A percentile compares a stretch with the other conserved stretches of the same genome.
phyloP scores from a whole-genome alignment of 2,113 vertebrate species.

The Spheniscus mendiculus region DNA sequence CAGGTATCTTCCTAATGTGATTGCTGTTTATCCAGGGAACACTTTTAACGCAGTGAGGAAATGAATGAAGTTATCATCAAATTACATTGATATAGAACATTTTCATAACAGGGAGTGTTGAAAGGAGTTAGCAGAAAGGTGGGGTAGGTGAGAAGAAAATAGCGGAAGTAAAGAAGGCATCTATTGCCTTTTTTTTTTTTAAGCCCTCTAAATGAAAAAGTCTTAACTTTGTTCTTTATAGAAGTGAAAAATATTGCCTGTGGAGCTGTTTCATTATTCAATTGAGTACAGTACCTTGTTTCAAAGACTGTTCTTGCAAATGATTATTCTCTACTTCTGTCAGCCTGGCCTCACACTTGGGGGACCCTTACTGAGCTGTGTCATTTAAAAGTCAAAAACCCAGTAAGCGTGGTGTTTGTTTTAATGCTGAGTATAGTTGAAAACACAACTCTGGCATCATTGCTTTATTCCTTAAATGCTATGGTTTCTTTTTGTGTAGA shows the following conservation, averaged over 20 bases:
- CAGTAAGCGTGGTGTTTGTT: neutral
- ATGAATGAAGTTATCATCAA: neutral
- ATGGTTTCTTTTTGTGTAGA: neutral
- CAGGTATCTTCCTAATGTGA: neutral
- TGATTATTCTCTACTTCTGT: constrained; percentile 47
- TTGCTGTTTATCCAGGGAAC: neutral
- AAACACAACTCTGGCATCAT: neutral
- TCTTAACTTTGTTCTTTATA: constrained; percentile 49
- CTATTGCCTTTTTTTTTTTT: neutral
- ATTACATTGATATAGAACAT: neutral
- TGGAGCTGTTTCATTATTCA: constrained; percentile 60
- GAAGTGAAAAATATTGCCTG: constrained; percentile 26
- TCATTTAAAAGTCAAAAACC: constrained; percentile 67
- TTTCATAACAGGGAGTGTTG: neutral
- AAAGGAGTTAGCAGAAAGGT: neutral
- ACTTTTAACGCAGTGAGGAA: neutral
- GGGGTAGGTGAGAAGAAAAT: neutral
- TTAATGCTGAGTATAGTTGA: neutral
- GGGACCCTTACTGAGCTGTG: constrained; percentile 21
- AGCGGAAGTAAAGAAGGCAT: neutral
- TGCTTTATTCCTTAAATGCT: neutral
- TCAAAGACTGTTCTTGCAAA: constrained; percentile 60
- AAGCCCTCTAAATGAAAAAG: neutral
- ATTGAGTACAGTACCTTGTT: constrained; percentile 26
- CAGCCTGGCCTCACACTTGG: constrained; percentile 1